Conservation (phyloP, 2,888 invertebrate genomes). For the Stegophylla sp. region DNA sequence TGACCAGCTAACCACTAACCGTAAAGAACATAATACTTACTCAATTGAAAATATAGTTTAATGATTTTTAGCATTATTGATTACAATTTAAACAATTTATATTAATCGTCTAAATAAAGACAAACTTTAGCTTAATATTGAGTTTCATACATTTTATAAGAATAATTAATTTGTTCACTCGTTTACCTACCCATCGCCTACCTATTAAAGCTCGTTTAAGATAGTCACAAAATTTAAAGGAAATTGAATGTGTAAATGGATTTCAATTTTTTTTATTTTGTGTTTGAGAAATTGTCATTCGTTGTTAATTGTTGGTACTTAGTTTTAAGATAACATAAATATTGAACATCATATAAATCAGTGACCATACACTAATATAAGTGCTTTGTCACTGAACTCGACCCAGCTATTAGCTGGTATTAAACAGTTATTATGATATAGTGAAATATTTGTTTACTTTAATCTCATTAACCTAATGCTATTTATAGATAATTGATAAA, state of each 20-base stretch:
- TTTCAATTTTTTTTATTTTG: constrained; percentile 2
- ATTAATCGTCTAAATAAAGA: neutral
- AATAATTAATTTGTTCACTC: neutral
- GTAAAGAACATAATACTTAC: too few relatives aligned
- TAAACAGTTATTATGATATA: constrained; percentile 11
- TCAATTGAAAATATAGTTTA: too few relatives aligned
- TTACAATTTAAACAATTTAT: neutral
- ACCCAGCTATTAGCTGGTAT: constrained; percentile 20
- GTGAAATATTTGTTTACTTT: constrained; percentile 34
- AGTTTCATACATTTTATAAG: neutral
- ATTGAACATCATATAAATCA: neutral
- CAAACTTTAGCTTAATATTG: neutral
- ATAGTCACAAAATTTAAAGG: neutral
- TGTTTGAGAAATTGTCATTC: neutral
- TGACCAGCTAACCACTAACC: too few relatives aligned
- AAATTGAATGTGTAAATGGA: neutral
- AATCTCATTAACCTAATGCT: constrained; percentile 4
- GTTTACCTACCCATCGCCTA: neutral
- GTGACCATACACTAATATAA: neutral
- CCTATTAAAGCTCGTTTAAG: neutral
- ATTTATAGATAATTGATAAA: constrained; percentile 23
- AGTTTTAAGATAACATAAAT: neutral
- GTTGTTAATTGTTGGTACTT: neutral
- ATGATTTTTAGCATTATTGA: neutral
- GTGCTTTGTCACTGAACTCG: constrained; percentile 17